Evolutionary conservation across 2,888 invertebrate genomes (phyloP), one percentile per base, ranked within the genome.

Genomic region (Myathropa florea): DNA sequence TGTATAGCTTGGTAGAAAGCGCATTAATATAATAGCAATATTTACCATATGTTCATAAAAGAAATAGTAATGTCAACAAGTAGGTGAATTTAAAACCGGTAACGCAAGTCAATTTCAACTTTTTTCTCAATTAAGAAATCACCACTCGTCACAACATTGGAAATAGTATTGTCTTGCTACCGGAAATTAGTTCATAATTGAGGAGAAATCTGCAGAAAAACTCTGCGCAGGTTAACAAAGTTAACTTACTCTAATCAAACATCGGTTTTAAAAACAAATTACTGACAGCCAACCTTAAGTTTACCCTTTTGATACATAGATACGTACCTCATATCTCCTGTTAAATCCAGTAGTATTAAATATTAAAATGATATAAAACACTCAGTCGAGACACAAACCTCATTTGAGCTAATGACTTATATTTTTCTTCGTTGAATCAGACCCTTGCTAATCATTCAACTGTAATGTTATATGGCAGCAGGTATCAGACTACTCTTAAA

Each of bases 121-220:
- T 70, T 59, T 71, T 9, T 28, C 4, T 60, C 71, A 61, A 46
- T 39, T 61, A 33, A 57, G 26, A 71, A 46, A 26, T 59, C 70
- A 33, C 12, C 12, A 33, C 0, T 33, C 33, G 33, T 33, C 33
- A 33, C 33, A 33, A 12, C 33, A 12, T 33, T 33, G 33, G 33
- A 3, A 33, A 71, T 39, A 71, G 46, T 60, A 71, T 33, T 24
- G 60, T 46, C 46, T 60, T 60, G 60, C 39, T 71, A 39, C 61
- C 61, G 61, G 46, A 72, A 72, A 61, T 72, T 60, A 39, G 28
- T 71, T 60, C 39, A 61, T 71, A 28, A 71, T 61, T 61, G 71
- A 46, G 61, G 71, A 61, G 71, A 72, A 72, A 72, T 72, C 60
- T 72, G 26, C 28, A 46, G 60, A 71, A 60, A 60, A 28, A 24